These are phyloP conservation scores for Conops quadrifasciatus DNA, from an alignment of 2,888 invertebrate genomes.

Conservation along the genomic window DNA sequence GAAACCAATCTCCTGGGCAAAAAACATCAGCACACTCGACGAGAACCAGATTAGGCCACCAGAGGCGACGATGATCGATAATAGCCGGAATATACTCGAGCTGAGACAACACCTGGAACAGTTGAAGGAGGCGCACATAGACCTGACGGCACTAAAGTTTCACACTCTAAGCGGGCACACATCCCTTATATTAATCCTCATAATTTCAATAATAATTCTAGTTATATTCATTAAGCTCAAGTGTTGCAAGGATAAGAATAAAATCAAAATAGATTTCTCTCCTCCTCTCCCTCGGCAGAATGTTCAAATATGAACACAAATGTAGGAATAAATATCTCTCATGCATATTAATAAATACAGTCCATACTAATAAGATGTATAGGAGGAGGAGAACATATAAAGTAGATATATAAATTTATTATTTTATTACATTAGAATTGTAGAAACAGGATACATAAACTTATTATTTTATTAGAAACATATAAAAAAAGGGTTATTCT, in stretches of 20 bases:
- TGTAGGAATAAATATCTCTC: too few relatives aligned
- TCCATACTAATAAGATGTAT: too few relatives aligned
- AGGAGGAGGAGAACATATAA: too few relatives aligned
- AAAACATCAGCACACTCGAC: neutral
- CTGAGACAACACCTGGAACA: neutral
- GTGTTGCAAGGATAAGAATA: neutral
- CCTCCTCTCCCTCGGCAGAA: too few relatives aligned
- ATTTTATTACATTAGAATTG: too few relatives aligned
- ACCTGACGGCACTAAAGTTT: neutral
- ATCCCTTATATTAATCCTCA: constrained; percentile 2
- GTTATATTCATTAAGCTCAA: neutral
- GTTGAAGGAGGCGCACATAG: neutral
- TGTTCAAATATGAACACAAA: too few relatives aligned
- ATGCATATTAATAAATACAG: too few relatives aligned
- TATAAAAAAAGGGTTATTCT: too few relatives aligned
- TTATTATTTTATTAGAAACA: too few relatives aligned
- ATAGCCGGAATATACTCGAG: neutral
- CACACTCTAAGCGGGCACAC: neutral
- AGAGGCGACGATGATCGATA: neutral
- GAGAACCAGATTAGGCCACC: constrained; percentile 3
- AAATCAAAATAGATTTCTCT: neutral
- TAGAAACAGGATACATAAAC: too few relatives aligned
- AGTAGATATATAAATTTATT: too few relatives aligned
- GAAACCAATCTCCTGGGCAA: neutral
- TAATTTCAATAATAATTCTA: neutral